These are phyloP conservation scores for Epirrita christyi DNA, from an alignment of 2,888 invertebrate species.

Conservation along the genomic window DNA sequence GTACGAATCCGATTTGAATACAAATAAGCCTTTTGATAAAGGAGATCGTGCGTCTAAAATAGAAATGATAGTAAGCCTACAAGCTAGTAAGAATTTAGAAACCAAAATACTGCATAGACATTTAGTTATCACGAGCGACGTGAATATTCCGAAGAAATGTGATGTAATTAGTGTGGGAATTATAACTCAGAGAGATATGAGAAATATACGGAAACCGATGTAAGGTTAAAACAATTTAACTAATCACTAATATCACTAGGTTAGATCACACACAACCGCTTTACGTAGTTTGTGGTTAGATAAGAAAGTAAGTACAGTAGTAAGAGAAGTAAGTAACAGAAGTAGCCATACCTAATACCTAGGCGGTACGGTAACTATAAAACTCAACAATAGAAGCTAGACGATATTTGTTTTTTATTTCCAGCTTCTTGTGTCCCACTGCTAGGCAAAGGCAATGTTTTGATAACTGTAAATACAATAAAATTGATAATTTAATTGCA, in stretches of 20 bases:
- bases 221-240: conserved; percentile 47
- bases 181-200: conserved; percentile 60
- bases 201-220: conserved; percentile 56
- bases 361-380: too few species aligned
- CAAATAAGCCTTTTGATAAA: conserved; percentile 42
- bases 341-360: too few species aligned
- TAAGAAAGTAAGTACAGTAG: too few species aligned
- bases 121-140: conserved; percentile 55
- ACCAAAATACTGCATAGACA: conserved; percentile 51
- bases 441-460: too few species aligned
- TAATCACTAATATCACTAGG: too few species aligned
- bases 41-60: conserved; percentile 46
- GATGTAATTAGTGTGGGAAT: conserved; percentile 66
- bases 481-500: conserved; percentile 39
- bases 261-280: too few species aligned
- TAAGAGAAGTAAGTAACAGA: too few species aligned
- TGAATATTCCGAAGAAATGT: conserved; percentile 54
- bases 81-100: conserved; percentile 45
- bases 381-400: too few species aligned
- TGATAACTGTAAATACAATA: too few species aligned
- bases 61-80: conserved; percentile 51
- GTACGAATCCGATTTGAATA: conserved; percentile 61
- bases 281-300: too few species aligned
- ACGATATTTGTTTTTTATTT: too few species aligned
- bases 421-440: too few species aligned